Base-by-base conservation (phyloP, 2,888 invertebrate species). In the Protonemura montana region DNA sequence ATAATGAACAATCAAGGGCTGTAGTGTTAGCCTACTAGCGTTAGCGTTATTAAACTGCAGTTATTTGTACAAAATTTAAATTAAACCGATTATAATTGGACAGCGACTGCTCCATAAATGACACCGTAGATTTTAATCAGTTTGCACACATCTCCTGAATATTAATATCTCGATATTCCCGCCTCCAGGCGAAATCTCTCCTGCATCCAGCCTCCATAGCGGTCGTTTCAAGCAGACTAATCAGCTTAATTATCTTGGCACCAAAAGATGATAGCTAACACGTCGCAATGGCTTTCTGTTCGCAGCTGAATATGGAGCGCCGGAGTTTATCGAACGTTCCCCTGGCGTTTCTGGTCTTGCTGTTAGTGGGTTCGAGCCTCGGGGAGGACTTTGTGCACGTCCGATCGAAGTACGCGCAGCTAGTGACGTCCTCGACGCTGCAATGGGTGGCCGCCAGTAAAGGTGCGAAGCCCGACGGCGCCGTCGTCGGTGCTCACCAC, bases 371-470 rank as follows among this genome's bases (percentile, higher is more conserved):
- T 28, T 87, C 88, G 25, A 82, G 86, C 16, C 83, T 26, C 42
- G 90, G 89, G 21, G 91, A 92, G 89, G 90, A 90, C 89, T 90
- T 91, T 83, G 92, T 92, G 29, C 90, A 91, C 89, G 91, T 92
- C 87, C 88, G 90, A 28, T 91, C 91, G 10, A 87, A 88, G 81
- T 89, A 93, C 87, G 94, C 94, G 87, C 96, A 96, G 91, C 93
- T 95, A 86, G 93, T 96, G 86, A 97, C 97, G 3, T 97, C 97
- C 7, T 96, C 95, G 89, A 96, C 96, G 0, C 92, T 97, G 85
- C 94, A 94, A 90, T 97, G 97, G 97, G 93, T 95, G 85, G 93
- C 94, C 0, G 89, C 90, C 0, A 92, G 90, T 88, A 92, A 92
- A 88, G 90, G 91, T 26, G 91, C 92, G 29, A 92, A 93, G 88